Percentiles rank a stretch among this genome's conserved stretches.
phyloP scores from a whole-genome alignment of 2,797 vertebrate species.

The Hypotaenidia okinawae region DNA sequence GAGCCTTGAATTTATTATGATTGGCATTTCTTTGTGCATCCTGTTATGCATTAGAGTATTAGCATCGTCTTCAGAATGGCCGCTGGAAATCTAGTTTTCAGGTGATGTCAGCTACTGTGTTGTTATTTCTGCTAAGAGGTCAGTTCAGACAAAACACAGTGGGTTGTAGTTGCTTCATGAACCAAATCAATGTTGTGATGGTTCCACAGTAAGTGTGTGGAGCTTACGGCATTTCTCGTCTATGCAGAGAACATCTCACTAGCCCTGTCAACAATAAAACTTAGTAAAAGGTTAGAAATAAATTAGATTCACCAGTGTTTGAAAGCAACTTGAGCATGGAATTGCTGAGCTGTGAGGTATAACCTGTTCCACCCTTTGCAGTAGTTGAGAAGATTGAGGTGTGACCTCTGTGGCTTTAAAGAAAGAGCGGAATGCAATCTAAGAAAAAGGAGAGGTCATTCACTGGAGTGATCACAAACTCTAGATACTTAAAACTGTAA shows the following conservation, averaged over 20 bases:
- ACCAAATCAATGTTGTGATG: neutral
- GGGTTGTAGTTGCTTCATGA: neutral
- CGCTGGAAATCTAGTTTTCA: neutral
- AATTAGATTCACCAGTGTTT: neutral
- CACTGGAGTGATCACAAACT: neutral
- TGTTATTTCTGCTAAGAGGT: neutral
- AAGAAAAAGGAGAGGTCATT: neutral
- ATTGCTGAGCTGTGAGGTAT: neutral
- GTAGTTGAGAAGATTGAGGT: neutral
- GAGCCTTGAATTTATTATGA: neutral
- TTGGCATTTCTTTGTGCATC: neutral
- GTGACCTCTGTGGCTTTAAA: neutral
- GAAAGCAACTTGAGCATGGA: neutral
- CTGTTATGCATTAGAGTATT: neutral
- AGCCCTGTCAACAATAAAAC: neutral
- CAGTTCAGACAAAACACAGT: neutral
- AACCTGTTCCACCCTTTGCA: neutral
- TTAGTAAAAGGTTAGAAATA: neutral
- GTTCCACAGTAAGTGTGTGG: neutral
- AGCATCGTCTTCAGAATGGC: neutral
- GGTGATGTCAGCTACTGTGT: neutral
- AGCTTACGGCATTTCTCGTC: neutral
- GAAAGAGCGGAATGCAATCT: neutral
- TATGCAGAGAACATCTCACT: neutral
- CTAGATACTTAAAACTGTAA: neutral